A percentile compares a stretch with the other conserved stretches of the same genome.
phyloP scores from a whole-genome alignment of 1,140 invertebrate genomes.

The Dinoponera quadriceps region DNA sequence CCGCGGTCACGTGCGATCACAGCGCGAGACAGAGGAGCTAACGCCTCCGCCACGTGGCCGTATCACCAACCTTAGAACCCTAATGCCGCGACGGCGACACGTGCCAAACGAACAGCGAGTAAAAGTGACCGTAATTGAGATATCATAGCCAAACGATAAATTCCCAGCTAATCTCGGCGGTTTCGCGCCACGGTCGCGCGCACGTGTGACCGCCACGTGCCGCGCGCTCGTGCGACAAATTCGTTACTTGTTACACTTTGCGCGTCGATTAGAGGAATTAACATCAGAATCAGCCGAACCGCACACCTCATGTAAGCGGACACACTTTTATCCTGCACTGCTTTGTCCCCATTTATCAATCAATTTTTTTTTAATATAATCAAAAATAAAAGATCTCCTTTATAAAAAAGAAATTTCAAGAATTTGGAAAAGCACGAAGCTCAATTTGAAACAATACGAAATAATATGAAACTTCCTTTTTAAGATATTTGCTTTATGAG shows the following conservation, averaged over 20 bases:
- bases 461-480: too few relatives aligned
- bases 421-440: too few relatives aligned
- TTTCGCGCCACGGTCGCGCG: conserved; percentile 14
- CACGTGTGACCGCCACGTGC: conserved; percentile 45
- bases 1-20: conserved; percentile 57
- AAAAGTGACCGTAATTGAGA: conserved; percentile 78
- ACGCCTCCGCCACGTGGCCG: conserved; percentile 64
- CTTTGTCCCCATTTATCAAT: background rate
- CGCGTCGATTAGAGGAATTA: conserved; percentile 37
- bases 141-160: conserved; percentile 73
- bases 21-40: conserved; percentile 25
- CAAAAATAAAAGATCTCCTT: too few relatives aligned
- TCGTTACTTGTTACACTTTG: conserved; percentile 42
- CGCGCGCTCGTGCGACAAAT: background rate
- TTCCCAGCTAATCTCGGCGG: conserved; percentile 71
- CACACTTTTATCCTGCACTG: background rate
- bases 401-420: too few relatives aligned
- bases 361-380: background rate
- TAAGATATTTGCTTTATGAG: too few relatives aligned
- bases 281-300: background rate
- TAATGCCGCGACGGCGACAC: conserved; percentile 60
- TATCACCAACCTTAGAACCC: conserved; percentile 67
- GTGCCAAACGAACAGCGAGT: conserved; percentile 60
- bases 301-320: background rate
- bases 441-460: too few relatives aligned